A percentile compares a stretch with the other conserved stretches of the same genome.
Conservation (phyloP, 2,888 invertebrate genomes). For the Protodeltote pygarga region DNA sequence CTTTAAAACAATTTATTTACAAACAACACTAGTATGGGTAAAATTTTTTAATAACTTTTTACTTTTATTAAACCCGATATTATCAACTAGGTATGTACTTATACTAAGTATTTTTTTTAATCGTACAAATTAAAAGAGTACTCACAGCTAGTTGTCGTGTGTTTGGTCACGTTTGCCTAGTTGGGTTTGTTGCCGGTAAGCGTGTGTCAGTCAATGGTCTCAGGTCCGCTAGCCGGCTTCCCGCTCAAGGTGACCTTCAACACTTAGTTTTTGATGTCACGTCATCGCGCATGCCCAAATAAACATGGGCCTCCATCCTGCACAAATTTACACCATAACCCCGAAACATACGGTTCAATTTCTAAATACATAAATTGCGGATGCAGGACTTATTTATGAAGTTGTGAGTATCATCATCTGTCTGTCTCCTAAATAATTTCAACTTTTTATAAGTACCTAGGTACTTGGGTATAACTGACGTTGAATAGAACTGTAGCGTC, state of each 20-base stretch:
- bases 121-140: neutral
- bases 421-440: slow-evolving; percentile 6
- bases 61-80: too few species aligned
- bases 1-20: too few species aligned
- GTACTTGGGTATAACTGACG: slow-evolving; percentile 5
- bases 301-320: slow-evolving; percentile 34
- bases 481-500: slow-evolving; percentile 26
- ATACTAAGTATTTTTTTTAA: too few species aligned
- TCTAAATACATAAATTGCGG: slow-evolving; percentile 18
- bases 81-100: too few species aligned
- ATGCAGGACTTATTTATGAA: slow-evolving; percentile 58
- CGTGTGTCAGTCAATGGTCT: slow-evolving; percentile 19
- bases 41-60: too few species aligned
- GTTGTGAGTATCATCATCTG: slow-evolving; percentile 4
- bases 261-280: slow-evolving; percentile 67
- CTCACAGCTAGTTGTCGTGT: slow-evolving; percentile 32
- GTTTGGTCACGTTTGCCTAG: slow-evolving; percentile 33
- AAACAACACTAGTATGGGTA: too few species aligned
- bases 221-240: slow-evolving; percentile 37
- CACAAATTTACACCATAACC: slow-evolving; percentile 57
- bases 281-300: slow-evolving; percentile 77
- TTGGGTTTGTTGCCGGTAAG: neutral
- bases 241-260: slow-evolving; percentile 81
- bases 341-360: slow-evolving; percentile 41
- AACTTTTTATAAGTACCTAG: too few species aligned